Evolutionary conservation across 1,140 invertebrate species (phyloP), one percentile per base, ranked within the genome.

Genomic region (Leptinotarsa undecemlineata): DNA sequence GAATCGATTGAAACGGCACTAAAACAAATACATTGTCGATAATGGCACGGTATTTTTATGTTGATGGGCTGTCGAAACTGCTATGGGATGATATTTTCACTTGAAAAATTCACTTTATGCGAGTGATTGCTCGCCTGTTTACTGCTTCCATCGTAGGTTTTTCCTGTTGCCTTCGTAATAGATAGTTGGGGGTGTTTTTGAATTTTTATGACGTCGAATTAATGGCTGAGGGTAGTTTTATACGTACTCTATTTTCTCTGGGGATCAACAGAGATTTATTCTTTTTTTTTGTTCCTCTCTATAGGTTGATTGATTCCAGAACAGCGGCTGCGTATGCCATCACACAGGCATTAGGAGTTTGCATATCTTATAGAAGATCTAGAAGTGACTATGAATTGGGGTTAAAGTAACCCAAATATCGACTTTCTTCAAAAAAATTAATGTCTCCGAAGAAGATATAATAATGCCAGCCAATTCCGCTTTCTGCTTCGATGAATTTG

Each of bases 1-100:
- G 20, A 13, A 17, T 33, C 63, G 20, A 66, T 33, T 66, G 19
- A 66, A 66, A 66, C 26, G 23, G 20, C 63, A 66, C n/a, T 66
- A 66, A 66, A 66, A 66, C 63, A 66, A 66, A 66, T 66, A 66
- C 63, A 33, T 66, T 17, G 63, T 66, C 63, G 63, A 66, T 66
- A 66, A 66, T 66, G 26, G 63, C 23, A 66, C 20, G 26, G 19
- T 20, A 66, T 66, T 66, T 66, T 66, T 66, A 66, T 66, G 63
- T 66, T 66, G 63, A 66, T 66, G 20, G 63, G 63, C 63, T 66
- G 63, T 66, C 63, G 63, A 21, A 66, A 66, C 63, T 66, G 63
- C 26, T 23, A 23, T 66, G 63, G 19, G 21, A 66, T 66, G 20
- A 23, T 66, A 23, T 66, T 33, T 21, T 66, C 51, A 57, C 51